These are phyloP conservation scores for Nephrotoma flavescens DNA, from an alignment of 2,888 invertebrate genomes.

Conservation along the genomic window DNA sequence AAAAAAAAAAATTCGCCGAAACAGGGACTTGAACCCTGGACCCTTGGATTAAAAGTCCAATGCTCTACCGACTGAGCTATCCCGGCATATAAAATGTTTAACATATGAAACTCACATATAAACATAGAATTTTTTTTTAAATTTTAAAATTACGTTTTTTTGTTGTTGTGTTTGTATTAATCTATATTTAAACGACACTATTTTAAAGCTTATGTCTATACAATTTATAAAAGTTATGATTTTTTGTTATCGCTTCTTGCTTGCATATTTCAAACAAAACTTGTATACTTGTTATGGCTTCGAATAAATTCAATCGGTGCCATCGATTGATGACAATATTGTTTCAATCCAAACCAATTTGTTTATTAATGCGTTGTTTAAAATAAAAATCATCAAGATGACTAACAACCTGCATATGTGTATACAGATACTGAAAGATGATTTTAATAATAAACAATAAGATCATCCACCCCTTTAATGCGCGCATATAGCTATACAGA, in stretches of 20 bases:
- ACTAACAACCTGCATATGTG: background rate
- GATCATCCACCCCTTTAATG: background rate
- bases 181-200: too few relatives aligned
- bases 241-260: too few relatives aligned
- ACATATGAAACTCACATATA: too few relatives aligned
- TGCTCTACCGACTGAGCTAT: slow-evolving; percentile 1
- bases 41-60: background rate
- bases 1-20: background rate
- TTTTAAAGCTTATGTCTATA: too few relatives aligned
- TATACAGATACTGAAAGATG: background rate
- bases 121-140: too few relatives aligned
- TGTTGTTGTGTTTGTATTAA: too few relatives aligned
- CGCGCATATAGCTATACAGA: background rate
- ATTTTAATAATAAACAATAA: background rate
- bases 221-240: too few relatives aligned
- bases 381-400: background rate
- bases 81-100: background rate
- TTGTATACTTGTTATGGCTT: too few relatives aligned
- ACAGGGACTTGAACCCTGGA: background rate
- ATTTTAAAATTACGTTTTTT: too few relatives aligned
- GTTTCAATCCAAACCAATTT: background rate
- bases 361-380: background rate
- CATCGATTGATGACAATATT: background rate
- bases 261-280: too few relatives aligned
- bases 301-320: background rate